Evolutionary conservation across 2,113 vertebrate species (phyloP).

Genomic region (Sula dactylatra): DNA sequence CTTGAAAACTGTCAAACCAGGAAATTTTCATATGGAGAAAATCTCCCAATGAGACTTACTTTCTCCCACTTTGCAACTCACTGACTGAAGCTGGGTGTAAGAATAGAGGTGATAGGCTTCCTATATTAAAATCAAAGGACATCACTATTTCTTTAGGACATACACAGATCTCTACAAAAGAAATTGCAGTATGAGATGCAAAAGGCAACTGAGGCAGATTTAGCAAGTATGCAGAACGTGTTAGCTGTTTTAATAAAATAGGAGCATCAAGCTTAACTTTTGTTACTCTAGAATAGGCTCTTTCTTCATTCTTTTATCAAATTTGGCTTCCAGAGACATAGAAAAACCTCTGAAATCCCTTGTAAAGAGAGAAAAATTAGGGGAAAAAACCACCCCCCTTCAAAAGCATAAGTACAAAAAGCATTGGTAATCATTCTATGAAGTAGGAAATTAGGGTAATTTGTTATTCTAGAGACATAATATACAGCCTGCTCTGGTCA

Average conservation of each 20-base stretch:
- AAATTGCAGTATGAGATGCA: background rate
- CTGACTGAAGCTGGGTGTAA: background rate
- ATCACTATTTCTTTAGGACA: background rate
- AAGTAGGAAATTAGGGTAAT: background rate
- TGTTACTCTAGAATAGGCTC: background rate
- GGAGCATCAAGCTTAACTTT: background rate
- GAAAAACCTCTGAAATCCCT: background rate
- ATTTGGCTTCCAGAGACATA: background rate
- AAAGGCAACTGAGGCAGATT: background rate
- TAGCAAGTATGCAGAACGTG: background rate
- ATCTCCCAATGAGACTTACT: background rate
- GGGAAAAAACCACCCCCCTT: background rate
- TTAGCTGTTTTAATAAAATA: background rate
- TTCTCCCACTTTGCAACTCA: background rate
- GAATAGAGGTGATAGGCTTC: background rate
- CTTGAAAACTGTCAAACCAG: background rate
- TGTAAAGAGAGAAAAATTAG: background rate
- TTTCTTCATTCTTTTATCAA: background rate
- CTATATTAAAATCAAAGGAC: background rate
- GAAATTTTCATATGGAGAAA: accelerated
- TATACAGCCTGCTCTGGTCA: background rate
- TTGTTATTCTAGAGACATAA: background rate
- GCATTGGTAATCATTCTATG: background rate
- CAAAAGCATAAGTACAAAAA: background rate
- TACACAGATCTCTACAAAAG: background rate